Evolutionary conservation across 2,888 invertebrate species (phyloP), one percentile per base, ranked within the genome.

Genomic region (Esperia sulphurella): DNA sequence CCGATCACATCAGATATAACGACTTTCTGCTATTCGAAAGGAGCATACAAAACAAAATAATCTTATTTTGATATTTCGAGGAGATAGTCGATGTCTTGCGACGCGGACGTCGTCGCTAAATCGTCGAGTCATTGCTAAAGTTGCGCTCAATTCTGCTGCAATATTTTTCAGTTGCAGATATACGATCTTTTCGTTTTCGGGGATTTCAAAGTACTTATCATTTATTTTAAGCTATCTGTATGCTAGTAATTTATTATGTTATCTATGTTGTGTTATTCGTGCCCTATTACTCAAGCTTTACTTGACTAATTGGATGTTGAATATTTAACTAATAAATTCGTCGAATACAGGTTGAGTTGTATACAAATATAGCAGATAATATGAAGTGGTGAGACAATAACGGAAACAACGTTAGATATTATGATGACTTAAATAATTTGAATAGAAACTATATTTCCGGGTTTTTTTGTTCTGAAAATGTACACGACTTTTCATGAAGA

Each of bases 51-150:
- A 74, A 75, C 66, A 72, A 75, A 74, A 75, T 72, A 75, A 77
- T 73, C 63, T 70, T 75, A 72, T 76, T 79, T 77, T 75, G 73
- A 79, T 77, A 75, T 77, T 79, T 77, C 66, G 68, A 66, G 63
- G 67, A 72, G 71, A 76, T 75, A 63, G 55, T 58, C 62, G 68
- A 68, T 68, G 66, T 57, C 63, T 66, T 62, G 75, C 69, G 61
- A 62, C 60, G 43, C 28, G 14, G 42, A 13, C 31, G 40, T 54
- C 58, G 64, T 71, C 68, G 71, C 62, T 59, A 67, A 75, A 75
- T 69, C 65, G 78, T 68, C 61, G 75, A 79, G 65, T 82, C 78
- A 77, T 78, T 73, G 77, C 71, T 71, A 75, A 81, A 79, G 71
- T 80, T 79, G 68, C 64, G 74, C 75, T 79, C 65, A 66, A 71